Base-by-base conservation (phyloP, 2,113 vertebrate genomes). In the Lichenostomus cassidix region DNA sequence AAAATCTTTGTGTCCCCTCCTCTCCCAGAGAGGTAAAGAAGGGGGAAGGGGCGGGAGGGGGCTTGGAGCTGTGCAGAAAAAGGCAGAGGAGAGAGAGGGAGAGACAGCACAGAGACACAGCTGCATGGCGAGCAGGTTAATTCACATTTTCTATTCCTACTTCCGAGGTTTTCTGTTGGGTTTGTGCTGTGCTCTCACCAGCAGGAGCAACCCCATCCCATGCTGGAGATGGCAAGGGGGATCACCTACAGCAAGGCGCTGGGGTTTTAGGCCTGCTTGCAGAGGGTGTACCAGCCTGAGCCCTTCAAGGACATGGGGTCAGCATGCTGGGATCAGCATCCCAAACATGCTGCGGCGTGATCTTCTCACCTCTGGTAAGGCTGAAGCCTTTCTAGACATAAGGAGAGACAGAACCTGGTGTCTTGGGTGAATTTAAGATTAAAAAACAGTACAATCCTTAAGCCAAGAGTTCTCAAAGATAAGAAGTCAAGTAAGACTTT, bases 51-150 rank as follows among this genome's bases (percentile, higher is more conserved):
- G 14, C 0, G 15, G 5, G 28, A 12, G 19, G 9, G 29, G 28
- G 17, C 12, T 11, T 23, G 62, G n/a, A 22, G 6, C 21, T 42
- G 29, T 60, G 63, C 15, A 50, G 59, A 33, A 73, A 76, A 69
- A 50, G n/a, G 42, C 50, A 22, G 10, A 0, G 23, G 4, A 33
- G 0, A 0, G 11, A 29, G 25, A 44, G 59, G 1, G 2, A 73
- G 46, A 62, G 22, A 27, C 13, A 65, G 28, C 0, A 0, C 1
- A 1, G 31, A 33, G 21, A 58, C 1, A 0, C 0, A 28, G 31
- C 19, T 70, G 39, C 1, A 0, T 7, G 85, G n/a, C 52, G 5
- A 2, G 11, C 12, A 18, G 2, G 10, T 19, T 46, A 5, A 15
- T 8, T 37, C 25, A 15, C 21, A 9, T 29, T 55, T 83, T 68